A percentile compares a stretch with the other conserved stretches of the same genome.
Evolutionary conservation across 2,888 invertebrate genomes (phyloP).

Genomic region (Parnassius glacialis): DNA sequence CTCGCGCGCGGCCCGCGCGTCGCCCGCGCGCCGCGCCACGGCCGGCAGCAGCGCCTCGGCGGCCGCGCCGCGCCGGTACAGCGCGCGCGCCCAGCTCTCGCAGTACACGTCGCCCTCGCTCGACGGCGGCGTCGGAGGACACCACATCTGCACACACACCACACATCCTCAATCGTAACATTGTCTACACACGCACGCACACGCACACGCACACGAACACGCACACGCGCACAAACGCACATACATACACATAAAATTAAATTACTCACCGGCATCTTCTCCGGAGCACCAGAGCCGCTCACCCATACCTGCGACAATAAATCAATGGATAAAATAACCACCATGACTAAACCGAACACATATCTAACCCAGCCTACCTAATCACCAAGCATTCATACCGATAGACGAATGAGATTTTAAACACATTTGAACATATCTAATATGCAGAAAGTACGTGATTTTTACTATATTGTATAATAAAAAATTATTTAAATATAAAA

Average conservation of each 20-base stretch:
- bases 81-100: conserved; percentile 90
- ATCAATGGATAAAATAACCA: conserved; percentile 3
- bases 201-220: not conserved
- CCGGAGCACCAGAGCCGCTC: conserved; percentile 83
- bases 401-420: not conserved
- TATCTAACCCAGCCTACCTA: too few relatives aligned
- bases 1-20: conserved; percentile 82
- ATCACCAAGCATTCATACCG: conserved; percentile 14
- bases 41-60: conserved; percentile 86
- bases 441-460: too few relatives aligned
- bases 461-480: too few relatives aligned
- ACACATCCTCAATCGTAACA: not conserved
- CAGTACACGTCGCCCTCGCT: conserved; percentile 95
- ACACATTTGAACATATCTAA: too few relatives aligned
- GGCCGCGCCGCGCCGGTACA: conserved; percentile 89
- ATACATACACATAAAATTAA: too few relatives aligned
- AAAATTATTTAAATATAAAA: too few relatives aligned
- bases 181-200: conserved; percentile 20
- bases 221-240: too few relatives aligned
- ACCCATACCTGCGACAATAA: conserved; percentile 86
- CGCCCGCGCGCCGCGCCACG: conserved; percentile 81
- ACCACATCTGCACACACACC: conserved; percentile 89
- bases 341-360: too few relatives aligned
- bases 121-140: conserved; percentile 97
- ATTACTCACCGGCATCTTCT: conserved; percentile 90